phyloP scores from a whole-genome alignment of 23 tunicate species.

The Botrylloides violaceus region DNA sequence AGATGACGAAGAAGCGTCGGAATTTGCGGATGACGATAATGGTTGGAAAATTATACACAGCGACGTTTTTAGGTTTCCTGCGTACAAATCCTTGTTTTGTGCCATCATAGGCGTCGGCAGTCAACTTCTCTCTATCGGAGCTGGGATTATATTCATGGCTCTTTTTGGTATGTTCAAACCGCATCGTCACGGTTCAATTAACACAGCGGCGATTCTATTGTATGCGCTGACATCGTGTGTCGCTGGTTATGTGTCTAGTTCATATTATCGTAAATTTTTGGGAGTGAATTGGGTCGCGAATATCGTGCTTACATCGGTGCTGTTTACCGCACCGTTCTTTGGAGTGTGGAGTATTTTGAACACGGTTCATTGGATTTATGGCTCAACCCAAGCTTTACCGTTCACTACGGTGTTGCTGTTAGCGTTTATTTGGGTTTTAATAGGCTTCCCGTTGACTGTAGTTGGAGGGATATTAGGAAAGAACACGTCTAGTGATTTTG shows the following conservation, averaged over 20 bases:
- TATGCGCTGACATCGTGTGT: slow-evolving; percentile 93
- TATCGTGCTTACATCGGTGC: slow-evolving; percentile 72
- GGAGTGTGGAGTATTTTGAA: slow-evolving; percentile 86
- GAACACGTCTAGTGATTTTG: slow-evolving; percentile 96
- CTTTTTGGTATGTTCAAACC: slow-evolving; percentile 89
- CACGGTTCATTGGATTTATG: slow-evolving; percentile 94
- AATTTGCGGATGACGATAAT: slow-evolving; percentile 82
- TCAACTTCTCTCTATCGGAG: slow-evolving; percentile 68
- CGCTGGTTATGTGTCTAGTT: slow-evolving; percentile 93
- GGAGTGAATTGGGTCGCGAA: slow-evolving; percentile 94
- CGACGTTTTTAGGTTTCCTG: slow-evolving; percentile 89
- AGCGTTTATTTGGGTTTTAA: slow-evolving; percentile 65
- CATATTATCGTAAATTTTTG: slow-evolving; percentile 87
- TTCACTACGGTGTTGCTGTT: slow-evolving; percentile 87
- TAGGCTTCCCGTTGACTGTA: slow-evolving; percentile 95
- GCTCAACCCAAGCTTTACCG: slow-evolving; percentile 99
- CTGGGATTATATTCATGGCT: slow-evolving; percentile 93
- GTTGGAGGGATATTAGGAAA: slow-evolving; percentile 96
- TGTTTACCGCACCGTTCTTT: slow-evolving; percentile 93
- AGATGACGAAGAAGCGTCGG: slow-evolving; percentile 75
- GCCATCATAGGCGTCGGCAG: slow-evolving; percentile 81
- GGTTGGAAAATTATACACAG: slow-evolving; percentile 95
- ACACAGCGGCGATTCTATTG: slow-evolving; percentile 89
- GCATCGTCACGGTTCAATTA: slow-evolving; percentile 85
- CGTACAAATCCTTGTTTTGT: slow-evolving; percentile 63